These are phyloP conservation scores for Borostomias antarcticus DNA, from an alignment of 2,797 vertebrate genomes.

Conservation along the genomic window DNA sequence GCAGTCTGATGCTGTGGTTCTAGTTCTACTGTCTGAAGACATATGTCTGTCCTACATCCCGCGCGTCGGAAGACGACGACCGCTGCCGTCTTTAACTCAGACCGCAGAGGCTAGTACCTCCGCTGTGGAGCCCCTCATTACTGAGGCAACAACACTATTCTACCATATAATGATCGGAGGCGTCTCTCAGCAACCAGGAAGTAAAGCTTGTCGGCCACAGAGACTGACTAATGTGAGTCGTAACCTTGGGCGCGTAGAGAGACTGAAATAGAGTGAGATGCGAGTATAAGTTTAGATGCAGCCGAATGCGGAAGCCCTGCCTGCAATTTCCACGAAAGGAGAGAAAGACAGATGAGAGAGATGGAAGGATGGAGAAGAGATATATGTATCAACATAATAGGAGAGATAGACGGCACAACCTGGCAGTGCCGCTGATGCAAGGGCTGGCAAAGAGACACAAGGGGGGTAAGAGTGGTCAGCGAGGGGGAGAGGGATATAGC, in stretches of 20 bases:
- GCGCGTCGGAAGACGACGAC: too few species aligned
- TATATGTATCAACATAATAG: too few species aligned
- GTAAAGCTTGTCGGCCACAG: conserved; percentile 1
- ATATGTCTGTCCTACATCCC: too few species aligned
- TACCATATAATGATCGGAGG: not conserved
- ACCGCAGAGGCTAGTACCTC: not conserved
- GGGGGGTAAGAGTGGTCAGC: too few species aligned
- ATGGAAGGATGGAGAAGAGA: not conserved
- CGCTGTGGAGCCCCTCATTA: too few species aligned
- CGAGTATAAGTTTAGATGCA: not conserved
- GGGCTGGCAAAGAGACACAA: too few species aligned
- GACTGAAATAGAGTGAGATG: not conserved
- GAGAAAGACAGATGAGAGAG: not conserved
- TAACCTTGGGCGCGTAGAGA: not conserved
- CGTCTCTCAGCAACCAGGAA: not conserved
- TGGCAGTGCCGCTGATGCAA: too few species aligned
- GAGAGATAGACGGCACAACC: too few species aligned
- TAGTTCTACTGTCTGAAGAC: too few species aligned
- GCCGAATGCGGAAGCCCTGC: not conserved
- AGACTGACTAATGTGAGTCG: conserved; percentile 12
- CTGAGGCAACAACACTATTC: conserved; percentile 2
- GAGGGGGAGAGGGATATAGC: not conserved
- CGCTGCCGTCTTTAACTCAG: too few species aligned
- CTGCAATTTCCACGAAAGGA: not conserved
- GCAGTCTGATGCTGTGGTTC: too few species aligned